phyloP scores from a whole-genome alignment of 2,113 vertebrate species.

The Illadopsis cleaveri region DNA sequence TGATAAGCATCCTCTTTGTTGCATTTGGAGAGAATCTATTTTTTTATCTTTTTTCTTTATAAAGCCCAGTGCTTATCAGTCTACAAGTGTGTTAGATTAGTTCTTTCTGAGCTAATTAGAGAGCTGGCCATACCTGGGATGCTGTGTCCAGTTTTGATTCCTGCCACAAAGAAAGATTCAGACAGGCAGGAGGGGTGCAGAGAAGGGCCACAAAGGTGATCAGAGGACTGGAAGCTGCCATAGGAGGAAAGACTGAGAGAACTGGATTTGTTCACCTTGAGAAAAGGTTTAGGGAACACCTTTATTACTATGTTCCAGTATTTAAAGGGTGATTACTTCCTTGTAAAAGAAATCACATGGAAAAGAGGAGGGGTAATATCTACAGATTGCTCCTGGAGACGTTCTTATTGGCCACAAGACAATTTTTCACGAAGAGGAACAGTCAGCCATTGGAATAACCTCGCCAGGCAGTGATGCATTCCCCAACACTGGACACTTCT shows the following conservation, averaged over 20 bases:
- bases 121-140: background rate
- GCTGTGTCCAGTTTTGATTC: background rate
- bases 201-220: background rate
- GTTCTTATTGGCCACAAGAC: background rate
- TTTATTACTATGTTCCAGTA: background rate
- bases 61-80: background rate
- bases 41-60: background rate
- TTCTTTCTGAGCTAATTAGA: background rate
- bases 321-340: background rate
- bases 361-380: background rate
- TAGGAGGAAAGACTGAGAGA: background rate
- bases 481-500: background rate
- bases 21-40: background rate
- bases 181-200: background rate
- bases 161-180: background rate
- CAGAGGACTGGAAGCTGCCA: background rate
- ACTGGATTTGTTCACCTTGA: background rate
- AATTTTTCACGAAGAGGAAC: background rate
- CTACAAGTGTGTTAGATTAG: background rate
- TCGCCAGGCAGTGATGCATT: background rate
- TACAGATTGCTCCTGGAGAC: background rate
- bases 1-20: background rate
- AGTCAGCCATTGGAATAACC: background rate
- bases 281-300: background rate
- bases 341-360: background rate